Conservation (phyloP, 1,140 invertebrate species). For the Whitmania pigra region DNA sequence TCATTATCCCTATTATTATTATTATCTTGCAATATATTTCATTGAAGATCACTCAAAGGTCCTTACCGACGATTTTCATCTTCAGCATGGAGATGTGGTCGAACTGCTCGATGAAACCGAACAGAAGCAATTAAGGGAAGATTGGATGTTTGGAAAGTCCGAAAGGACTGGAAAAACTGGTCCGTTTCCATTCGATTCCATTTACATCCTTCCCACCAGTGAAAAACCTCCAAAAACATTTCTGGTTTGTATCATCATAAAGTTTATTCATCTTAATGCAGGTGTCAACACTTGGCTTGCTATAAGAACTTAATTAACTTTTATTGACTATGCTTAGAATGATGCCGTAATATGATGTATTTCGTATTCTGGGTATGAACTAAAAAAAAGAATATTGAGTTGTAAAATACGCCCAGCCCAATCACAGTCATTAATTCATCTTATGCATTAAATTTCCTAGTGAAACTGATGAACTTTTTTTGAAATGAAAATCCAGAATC, state of each 20-base stretch:
- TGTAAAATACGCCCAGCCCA: too few species aligned
- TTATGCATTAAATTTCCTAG: background rate
- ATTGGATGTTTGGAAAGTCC: slow-evolving; percentile 27
- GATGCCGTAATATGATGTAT: background rate
- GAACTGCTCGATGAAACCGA: slow-evolving; percentile 27
- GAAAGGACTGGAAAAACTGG: slow-evolving; percentile 26
- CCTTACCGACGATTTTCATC: slow-evolving; percentile 5
- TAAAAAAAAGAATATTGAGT: background rate
- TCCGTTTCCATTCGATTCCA: slow-evolving; percentile 28
- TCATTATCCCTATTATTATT: background rate
- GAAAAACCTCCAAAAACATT: slow-evolving; percentile 28
- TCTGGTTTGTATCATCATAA: slow-evolving; percentile 25
- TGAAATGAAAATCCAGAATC: slow-evolving; percentile 13
- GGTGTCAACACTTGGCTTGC: background rate
- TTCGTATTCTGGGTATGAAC: too few species aligned
- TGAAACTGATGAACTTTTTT: background rate
- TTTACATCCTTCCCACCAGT: slow-evolving; percentile 29
- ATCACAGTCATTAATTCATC: background rate
- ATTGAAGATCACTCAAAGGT: slow-evolving; percentile 8
- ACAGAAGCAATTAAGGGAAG: slow-evolving; percentile 25
- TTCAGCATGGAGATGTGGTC: slow-evolving; percentile 24
- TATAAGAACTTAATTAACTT: background rate
- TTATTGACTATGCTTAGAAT: background rate
- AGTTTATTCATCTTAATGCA: background rate
- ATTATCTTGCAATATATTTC: background rate